Percentiles rank a stretch among this genome's conserved stretches.
Evolutionary conservation across 53 echinoderm and acorn worm genomes (phyloP).

Genomic region (Hippasteria phrygiana): DNA sequence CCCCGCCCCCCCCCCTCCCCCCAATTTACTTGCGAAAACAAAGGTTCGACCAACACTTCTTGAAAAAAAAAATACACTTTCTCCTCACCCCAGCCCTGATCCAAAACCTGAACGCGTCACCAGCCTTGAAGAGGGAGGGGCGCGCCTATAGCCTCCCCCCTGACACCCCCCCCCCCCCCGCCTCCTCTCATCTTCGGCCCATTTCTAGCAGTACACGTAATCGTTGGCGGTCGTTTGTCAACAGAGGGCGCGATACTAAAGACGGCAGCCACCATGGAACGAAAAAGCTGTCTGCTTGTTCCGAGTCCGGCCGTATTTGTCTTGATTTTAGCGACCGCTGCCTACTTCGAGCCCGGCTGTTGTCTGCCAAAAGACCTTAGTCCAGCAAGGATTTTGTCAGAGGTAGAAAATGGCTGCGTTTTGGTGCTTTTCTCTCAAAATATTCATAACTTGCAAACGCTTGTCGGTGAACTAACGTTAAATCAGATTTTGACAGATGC

Average conservation of each 20-base stretch:
- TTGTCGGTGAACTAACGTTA: not conserved
- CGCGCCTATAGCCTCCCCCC: no score
- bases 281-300: not conserved
- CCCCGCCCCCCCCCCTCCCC: no score
- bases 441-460: not conserved
- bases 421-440: constrained; percentile 48
- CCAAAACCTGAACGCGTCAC: no score
- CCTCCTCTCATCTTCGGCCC: no score
- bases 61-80: no score
- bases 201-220: constrained; percentile 8
- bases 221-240: not conserved
- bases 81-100: no score
- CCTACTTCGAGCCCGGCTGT: not conserved
- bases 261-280: constrained; percentile 65
- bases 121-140: no score
- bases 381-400: constrained; percentile 47
- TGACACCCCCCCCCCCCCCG: no score
- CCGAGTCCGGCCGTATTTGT: not conserved
- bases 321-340: not conserved
- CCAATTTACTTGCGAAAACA: no score
- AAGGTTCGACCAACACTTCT: no score
- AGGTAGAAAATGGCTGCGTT: constrained; percentile 66
- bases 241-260: constrained; percentile 57
- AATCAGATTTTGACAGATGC: not conserved
- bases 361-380: constrained; percentile 40